Base-by-base conservation (phyloP, 2,888 invertebrate genomes). In the Pterostichus madidus region DNA sequence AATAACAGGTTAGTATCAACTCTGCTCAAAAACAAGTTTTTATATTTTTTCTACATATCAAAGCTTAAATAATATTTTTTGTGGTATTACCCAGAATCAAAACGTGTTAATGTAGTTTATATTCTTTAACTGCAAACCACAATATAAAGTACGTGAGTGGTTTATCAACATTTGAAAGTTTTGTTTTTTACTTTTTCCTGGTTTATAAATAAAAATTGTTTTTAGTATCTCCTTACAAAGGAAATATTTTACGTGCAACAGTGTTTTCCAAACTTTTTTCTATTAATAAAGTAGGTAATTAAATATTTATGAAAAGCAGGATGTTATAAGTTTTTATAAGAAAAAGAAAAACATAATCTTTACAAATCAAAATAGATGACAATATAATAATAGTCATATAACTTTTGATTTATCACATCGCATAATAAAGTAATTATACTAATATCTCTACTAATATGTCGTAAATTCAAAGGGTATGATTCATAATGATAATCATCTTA, bases 131-230 rank as follows among this genome's bases (percentile, higher is more conserved):
- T 68, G 35, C 59, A 59, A 68, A 68, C 68, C 68, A 71, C 68
- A 71, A 44, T 31, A 56, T 56, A 13, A 64, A 3, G 13, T 3
- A 44, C 39, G 17, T 71, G 56, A 6, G 15, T 71, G 39, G 11
- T 71, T 71, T 71, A 71, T 71, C 39, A 71, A 71, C 44, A 71
- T 64, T 64, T 13, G n/a, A n/a, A 11, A 4, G 64, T 39, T 71
- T 13, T 71, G 68, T 71, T 71, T 71, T 71, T 71, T 71, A 71
- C 68, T 44, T 71, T 71, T 71, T 71, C 68, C 68, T 71, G 39
- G 44, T 44, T 44, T 39, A 8, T 31, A 59, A 59, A 59, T 59
- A 59, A 56, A 64, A 64, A 13, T 6, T 5, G 32, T 32, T 35
- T 24, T 24, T 24, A 24, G 32, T 64, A 35, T 31, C 64, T 5